Percentiles rank a stretch among this genome's conserved stretches.
Conservation (phyloP, 2,797 vertebrate genomes). For the Thunnus albacares region DNA sequence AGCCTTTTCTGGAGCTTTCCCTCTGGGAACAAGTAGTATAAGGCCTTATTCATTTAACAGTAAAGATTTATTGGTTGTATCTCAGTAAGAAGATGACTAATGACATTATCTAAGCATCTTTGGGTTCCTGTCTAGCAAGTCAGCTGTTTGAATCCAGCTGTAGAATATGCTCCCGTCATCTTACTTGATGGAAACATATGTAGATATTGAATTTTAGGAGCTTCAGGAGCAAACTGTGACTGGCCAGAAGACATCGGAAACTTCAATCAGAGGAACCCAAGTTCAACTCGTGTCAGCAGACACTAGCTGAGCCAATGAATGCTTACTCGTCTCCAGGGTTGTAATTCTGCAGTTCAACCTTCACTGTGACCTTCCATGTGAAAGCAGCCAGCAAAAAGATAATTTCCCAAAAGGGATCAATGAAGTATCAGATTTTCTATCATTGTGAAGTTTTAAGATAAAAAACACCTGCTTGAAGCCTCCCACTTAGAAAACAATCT, state of each 20-base stretch:
- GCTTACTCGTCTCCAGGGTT: neutral
- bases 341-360: slow-evolving; percentile 10
- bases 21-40: neutral
- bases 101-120: neutral
- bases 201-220: neutral
- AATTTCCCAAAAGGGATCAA: slow-evolving; percentile 19
- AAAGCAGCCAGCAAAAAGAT: slow-evolving; percentile 19
- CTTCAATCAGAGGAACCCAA: neutral
- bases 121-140: neutral
- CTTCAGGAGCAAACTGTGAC: neutral
- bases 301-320: neutral
- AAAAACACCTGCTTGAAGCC: slow-evolving; percentile 19
- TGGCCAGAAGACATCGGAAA: neutral
- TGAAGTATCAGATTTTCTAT: slow-evolving; percentile 29
- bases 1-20: neutral
- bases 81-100: neutral
- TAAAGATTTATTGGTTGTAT: neutral
- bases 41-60: neutral
- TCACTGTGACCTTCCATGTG: slow-evolving; percentile 37
- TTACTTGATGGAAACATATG: slow-evolving; percentile 9
- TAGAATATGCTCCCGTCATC: neutral
- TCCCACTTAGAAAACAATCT: neutral
- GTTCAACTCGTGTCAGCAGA: slow-evolving; percentile 12
- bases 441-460: slow-evolving; percentile 15
- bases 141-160: too few relatives aligned